Conservation (phyloP, 1,140 invertebrate genomes). For the Elysia chlorotica region DNA sequence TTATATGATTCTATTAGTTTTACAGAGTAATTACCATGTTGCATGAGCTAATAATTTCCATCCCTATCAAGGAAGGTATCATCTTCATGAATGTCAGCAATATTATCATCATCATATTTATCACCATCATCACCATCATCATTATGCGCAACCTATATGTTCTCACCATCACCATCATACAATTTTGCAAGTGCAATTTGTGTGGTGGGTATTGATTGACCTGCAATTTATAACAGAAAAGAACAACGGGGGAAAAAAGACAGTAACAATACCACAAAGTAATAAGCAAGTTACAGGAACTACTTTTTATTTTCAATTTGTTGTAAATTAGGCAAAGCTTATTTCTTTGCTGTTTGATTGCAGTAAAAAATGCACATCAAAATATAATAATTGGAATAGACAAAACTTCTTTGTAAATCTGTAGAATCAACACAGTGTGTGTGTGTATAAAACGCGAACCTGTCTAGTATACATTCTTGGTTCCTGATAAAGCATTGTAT, state of each 20-base stretch:
- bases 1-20: not conserved
- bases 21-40: not conserved
- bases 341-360: not conserved
- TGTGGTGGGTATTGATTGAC: not conserved
- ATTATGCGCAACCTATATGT: not conserved
- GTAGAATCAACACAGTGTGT: too few relatives aligned
- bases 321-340: not conserved
- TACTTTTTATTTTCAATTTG: not conserved
- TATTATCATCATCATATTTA: not conserved
- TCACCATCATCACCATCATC: not conserved
- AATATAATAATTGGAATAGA: too few relatives aligned
- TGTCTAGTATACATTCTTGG: too few relatives aligned
- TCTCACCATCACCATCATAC: not conserved
- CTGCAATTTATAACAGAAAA: not conserved
- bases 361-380: too few relatives aligned
- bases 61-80: not conserved
- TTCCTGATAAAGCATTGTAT: too few relatives aligned
- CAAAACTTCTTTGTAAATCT: too few relatives aligned
- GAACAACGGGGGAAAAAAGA: not conserved
- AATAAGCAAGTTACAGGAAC: not conserved
- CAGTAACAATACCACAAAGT: not conserved
- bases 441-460: too few relatives aligned
- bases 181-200: not conserved
- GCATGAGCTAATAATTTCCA: not conserved
- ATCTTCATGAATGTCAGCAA: not conserved